Base-by-base conservation (phyloP, 2,113 vertebrate species). In the Strix aluco region DNA sequence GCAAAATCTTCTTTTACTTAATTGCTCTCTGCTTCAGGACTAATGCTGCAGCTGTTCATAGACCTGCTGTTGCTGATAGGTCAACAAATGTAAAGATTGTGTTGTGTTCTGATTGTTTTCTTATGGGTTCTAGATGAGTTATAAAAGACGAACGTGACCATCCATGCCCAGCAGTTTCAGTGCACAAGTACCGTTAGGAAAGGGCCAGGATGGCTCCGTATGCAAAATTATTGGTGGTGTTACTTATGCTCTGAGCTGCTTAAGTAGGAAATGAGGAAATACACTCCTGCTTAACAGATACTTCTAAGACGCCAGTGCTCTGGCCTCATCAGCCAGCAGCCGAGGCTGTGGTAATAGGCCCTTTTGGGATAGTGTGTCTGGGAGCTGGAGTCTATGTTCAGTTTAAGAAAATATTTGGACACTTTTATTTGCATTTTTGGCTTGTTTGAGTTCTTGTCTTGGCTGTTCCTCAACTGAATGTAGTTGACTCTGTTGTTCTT, bases 1-100 rank as follows among this genome's bases (percentile, higher is more conserved):
- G n/a, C 44, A 70, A 36, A 51, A 54, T 59, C 8, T 40, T 79
- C 52, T 58, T 54, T 22, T 34, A 17, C 29, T 84, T 90, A 12
- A 11, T 69, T 94, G 49, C 49, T 52, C 6, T 88, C 42, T 93
- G 42, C 82, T 83, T 93, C 75, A 84, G 82, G 63, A 90, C 18
- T 70, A 82, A 32, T 0, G 55, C 96, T 93, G 92, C 96, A 96
- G 96, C 87, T 95, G 90, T 91, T 93, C 54, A 13, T 42, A 92
- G 80, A 78, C 27, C 58, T 82, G 65, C 11, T 81, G 73, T 69
- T 89, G 69, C 84, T 75, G 30, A 52, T n/a, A 91, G 66, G 70
- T 88, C 66, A 62, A n/a, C 25, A 80, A 44, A 54, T 3, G 2
- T 38, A 69, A 87, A 91, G 81, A 29, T 3, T 59, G 51, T 51